A percentile compares a stretch with the other conserved stretches of the same genome.
Evolutionary conservation across 2,888 invertebrate species (phyloP).

Genomic region (Leucoma salicis): DNA sequence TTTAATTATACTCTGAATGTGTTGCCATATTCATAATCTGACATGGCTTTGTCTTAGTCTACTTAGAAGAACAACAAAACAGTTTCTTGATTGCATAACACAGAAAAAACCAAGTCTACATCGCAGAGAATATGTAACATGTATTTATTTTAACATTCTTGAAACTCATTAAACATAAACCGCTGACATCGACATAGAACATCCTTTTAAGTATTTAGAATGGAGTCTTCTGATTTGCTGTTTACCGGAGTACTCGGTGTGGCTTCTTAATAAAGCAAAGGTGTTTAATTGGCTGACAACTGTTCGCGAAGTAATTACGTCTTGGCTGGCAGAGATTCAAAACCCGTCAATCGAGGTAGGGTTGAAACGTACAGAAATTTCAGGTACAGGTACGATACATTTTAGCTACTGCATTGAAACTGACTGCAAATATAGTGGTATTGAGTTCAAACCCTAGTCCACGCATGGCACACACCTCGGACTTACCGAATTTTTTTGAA

Average conservation of each 20-base stretch:
- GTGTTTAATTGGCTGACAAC: slow-evolving; percentile 82
- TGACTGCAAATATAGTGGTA: no score
- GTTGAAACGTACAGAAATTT: slow-evolving; percentile 40
- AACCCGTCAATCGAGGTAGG: slow-evolving; percentile 71
- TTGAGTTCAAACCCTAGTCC: no score
- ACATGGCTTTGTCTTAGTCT: no score
- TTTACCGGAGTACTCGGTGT: slow-evolving; percentile 40
- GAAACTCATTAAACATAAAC: slow-evolving; percentile 20
- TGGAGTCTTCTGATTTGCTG: slow-evolving; percentile 43
- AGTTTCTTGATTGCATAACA: slow-evolving; percentile 2
- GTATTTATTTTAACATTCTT: slow-evolving; percentile 5
- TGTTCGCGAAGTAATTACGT: slow-evolving; percentile 78
- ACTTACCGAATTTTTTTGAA: no score
- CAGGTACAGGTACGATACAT: no score
- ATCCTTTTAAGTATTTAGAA: slow-evolving; percentile 35
- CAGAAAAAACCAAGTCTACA: neutral
- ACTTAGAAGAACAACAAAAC: neutral
- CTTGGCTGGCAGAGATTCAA: slow-evolving; percentile 66
- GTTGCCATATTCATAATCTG: no score
- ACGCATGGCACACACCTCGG: no score
- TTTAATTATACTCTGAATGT: no score
- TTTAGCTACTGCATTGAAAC: no score
- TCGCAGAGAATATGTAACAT: neutral
- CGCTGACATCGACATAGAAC: slow-evolving; percentile 20
- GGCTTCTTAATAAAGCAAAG: slow-evolving; percentile 81